Evolutionary conservation across 2,113 vertebrate genomes (phyloP), one percentile per base, ranked within the genome.

Genomic region (Panthera leo): DNA sequence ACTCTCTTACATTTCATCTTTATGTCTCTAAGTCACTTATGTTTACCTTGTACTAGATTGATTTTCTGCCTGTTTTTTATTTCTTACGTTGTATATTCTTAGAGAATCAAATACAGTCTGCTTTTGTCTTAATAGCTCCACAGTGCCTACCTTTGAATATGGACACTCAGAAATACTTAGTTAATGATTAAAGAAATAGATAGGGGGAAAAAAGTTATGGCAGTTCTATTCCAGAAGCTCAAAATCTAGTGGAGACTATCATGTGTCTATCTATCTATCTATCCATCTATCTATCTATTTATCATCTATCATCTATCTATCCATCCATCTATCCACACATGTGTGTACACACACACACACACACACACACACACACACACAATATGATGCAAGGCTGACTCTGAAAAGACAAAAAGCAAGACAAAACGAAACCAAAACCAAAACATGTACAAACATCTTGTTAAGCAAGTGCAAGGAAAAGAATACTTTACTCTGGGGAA

Each of bases 111-210:
- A 94, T 83, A 16, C 3, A 68, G 71, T 75, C 48, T 89, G 21
- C 75, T 65, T 65, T 93, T 67, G 79, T 55, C 70, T 93, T 93
- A 94, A 6, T 87, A 51, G 95, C 42, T 85, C 53, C 36, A 71
- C 91, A 86, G 94, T 87, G 65, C 65, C 36, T 80, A 96, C 48
- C 7, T 68, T 68, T 70, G 65, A 91, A 75, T 84, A 96, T 45
- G 42, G 25, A 84, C 14, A 31, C 48, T 94, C 16, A 85, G 42
- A 97, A 83, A 78, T 61, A 61, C 34, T 80, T 94, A 91, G 76
- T 93, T 79, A 87, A 85, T 87, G 21, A 95, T 45, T 94, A 11
- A 95, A 63, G 53, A 45, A 34, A 65, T 86, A 89, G 27, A 58
- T 39, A 42, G 19, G 68, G 58, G 16, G 53, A 36, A 45, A 67